Base-by-base conservation (phyloP, 2,113 vertebrate genomes). In the Cathartes aura region DNA sequence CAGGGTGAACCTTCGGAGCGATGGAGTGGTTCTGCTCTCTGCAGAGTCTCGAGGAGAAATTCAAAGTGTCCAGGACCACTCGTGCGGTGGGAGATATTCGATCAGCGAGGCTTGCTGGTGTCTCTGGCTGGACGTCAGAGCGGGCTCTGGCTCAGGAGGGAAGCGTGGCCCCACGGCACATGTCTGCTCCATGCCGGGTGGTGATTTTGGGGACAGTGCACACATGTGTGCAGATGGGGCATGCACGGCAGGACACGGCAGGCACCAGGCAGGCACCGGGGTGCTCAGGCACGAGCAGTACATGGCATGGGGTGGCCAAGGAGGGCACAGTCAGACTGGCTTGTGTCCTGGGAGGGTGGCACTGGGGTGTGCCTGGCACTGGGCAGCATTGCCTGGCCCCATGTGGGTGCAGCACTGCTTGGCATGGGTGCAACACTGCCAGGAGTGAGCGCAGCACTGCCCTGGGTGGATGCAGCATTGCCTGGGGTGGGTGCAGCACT, bases 31-130 rank as follows among this genome's bases (percentile, higher is more conserved):
- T 68, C 66, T 82, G 38, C n/a, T 55, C 36, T 36, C 13, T 47
- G n/a, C 22, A 63, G 67, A 86, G 11, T 6, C 29, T 32, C 2
- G 3, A 83, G 29, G 24, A 36, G 21, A 55, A 60, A 73, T 36
- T 26, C 34, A 55, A 36, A 72, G 9, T 3, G 1, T 26, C 43
- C 56, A 76, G 53, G 32, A 67, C 7, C 7, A 24, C 22, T 55
- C 0, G 0, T 1, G 0, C 8, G 4, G 3, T 4, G 2, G 6
- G 17, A 7, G 23, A 32, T 18, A 6, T 34, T 15, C 0, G 1
- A 8, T 38, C 45, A 56, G 10, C 0, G 0, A 48, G 56, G 42
- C 50, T 90, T 0, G 0, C 42, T 64, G 48, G 26, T 87, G 26
- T 43, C 55, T 42, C 68, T 32, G 29, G 29, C 16, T 52, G 27